Base-by-base conservation (phyloP, 2,113 vertebrate species). In the Chaenogobius annularis region DNA sequence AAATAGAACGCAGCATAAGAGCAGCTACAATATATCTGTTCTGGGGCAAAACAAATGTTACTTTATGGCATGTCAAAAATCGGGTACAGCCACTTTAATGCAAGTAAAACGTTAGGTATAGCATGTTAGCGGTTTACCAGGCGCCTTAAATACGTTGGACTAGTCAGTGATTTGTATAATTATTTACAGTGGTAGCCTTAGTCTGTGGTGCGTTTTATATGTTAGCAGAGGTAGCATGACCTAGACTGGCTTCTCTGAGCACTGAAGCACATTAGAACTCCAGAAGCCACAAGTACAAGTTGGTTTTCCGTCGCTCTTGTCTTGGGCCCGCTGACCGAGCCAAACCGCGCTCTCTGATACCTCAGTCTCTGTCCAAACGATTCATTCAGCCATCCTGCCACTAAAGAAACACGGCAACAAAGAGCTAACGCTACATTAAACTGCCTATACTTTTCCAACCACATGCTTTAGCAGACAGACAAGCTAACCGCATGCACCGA, bases 201-300 rank as follows among this genome's bases (percentile, higher is more conserved):
- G 65, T 70, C 76, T 74, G 74, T 68, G 79, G 70, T 72, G 65
- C 19, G 46, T 76, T 22, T 71, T 78, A 78, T 43, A 77, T 66
- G 80, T 82, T 83, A 40, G 61, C 35, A 40, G 31, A 40, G 35
- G 35, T 40, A 63, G 61, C 31, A 40, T 37, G 35, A 63, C 35
- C 72, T 74, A 77, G 69, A 47, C 35, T 31, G 19, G 69, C 67
- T 58, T 31, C 52, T 69, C 72, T 63, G 78, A 68, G 72, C 68
- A 77, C 74, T 52, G 13, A 71, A 70, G 74, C 63, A 68, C 78
- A 59, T 77, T 48, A 65, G 73, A 74, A 82, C 70, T 87, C 73
- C 83, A 89, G 79, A 85, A 85, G 66, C 83, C 88, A 83, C 89
- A 90, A 86, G 85, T 85, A 87, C 85, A 88, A 81, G 83, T 83